These are phyloP conservation scores for Oreochromis grahami DNA, from an alignment of 2,797 vertebrate species.

Conservation along the genomic window DNA sequence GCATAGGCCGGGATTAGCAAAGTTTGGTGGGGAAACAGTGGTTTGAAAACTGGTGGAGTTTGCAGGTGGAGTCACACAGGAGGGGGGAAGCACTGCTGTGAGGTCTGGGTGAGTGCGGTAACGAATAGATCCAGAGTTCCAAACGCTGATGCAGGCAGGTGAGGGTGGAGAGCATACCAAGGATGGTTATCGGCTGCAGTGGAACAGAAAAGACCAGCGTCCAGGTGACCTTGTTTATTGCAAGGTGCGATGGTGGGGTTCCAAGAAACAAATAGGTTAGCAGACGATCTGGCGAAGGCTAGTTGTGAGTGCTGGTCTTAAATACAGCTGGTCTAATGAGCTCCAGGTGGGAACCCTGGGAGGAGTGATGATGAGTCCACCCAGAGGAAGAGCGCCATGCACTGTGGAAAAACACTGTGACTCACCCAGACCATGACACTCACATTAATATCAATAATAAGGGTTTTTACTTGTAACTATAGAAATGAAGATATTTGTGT, in stretches of 20 bases:
- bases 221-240: neutral
- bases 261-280: neutral
- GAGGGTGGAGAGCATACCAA: neutral
- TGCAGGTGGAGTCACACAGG: neutral
- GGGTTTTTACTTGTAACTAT: neutral
- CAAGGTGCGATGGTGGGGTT: neutral
- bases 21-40: neutral
- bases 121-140: neutral
- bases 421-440: neutral
- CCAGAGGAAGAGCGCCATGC: neutral
- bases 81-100: neutral
- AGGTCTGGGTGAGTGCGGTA: neutral
- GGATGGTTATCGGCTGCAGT: neutral
- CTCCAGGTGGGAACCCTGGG: neutral
- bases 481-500: neutral
- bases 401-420: neutral
- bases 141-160: neutral
- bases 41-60: neutral
- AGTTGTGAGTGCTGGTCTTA: neutral
- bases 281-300: neutral
- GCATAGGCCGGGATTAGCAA: neutral
- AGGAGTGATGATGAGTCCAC: neutral
- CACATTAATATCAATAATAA: accelerated
- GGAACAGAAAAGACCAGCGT: neutral
- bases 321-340: neutral